A percentile compares a stretch with the other conserved stretches of the same genome.
Conservation (phyloP, 2,888 invertebrate genomes). For the Brachycybe producta region DNA sequence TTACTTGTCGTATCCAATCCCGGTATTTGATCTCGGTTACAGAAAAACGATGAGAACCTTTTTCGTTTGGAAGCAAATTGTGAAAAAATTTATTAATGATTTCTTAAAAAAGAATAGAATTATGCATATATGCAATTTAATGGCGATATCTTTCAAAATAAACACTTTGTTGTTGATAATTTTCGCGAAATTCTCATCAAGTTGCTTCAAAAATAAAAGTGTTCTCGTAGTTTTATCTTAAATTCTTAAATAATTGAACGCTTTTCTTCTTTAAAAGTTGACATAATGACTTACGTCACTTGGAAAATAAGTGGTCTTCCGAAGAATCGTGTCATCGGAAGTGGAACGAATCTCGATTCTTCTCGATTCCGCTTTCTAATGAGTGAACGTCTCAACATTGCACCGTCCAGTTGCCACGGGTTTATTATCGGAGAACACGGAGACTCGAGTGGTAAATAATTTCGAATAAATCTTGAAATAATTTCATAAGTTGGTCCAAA, state of each 20-base stretch:
- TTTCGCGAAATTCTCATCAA: too few relatives aligned
- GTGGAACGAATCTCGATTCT: constrained; percentile 86
- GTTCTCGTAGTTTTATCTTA: neutral
- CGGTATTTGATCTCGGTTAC: constrained; percentile 29
- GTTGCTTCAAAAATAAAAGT: too few relatives aligned
- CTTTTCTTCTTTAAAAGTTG: constrained; percentile 55
- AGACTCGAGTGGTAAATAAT: constrained; percentile 58
- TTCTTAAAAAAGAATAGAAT: too few relatives aligned
- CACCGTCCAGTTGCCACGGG: constrained; percentile 73
- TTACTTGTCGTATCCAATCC: constrained; percentile 82
- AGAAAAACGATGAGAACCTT: constrained; percentile 3
- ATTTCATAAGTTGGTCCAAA: neutral
- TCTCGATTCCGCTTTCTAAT: constrained; percentile 78
- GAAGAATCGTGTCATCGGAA: constrained; percentile 72
- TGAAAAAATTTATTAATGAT: neutral
- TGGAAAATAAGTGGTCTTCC: constrained; percentile 88
- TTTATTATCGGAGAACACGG: constrained; percentile 93
- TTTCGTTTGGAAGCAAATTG: neutral
- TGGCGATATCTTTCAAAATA: too few relatives aligned
- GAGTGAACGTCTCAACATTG: constrained; percentile 65
- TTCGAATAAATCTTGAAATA: neutral
- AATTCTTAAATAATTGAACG: constrained; percentile 3
- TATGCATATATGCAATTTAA: too few relatives aligned
- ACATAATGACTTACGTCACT: constrained; percentile 83
- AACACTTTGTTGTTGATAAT: too few relatives aligned